These are phyloP conservation scores for Syngnathoides biaculeatus DNA, from an alignment of 2,113 vertebrate genomes.

Conservation along the genomic window DNA sequence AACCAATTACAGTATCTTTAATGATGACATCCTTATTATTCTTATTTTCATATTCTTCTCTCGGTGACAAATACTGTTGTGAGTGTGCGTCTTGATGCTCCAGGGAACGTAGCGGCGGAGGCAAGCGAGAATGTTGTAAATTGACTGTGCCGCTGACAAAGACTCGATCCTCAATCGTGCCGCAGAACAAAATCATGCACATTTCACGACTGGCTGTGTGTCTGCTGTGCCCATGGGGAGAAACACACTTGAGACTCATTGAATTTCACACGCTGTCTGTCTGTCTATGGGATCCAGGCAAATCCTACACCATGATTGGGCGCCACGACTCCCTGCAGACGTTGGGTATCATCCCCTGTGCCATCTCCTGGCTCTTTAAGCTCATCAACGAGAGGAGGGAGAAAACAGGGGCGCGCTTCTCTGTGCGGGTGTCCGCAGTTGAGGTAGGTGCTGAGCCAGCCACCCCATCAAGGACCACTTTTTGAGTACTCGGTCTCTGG, in stretches of 20 bases:
- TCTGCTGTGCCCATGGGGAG: constrained; percentile 10
- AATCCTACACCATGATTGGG: constrained; percentile 98
- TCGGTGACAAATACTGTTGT: constrained; percentile 10
- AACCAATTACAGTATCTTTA: not conserved
- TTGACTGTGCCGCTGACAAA: constrained; percentile 38
- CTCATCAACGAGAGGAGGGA: constrained; percentile 95
- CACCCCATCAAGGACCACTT: not conserved
- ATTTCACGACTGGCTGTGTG: constrained; percentile 30
- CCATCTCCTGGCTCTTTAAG: constrained; percentile 99
- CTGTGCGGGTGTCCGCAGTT: constrained; percentile 94
- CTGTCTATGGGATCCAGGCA: constrained; percentile 73
- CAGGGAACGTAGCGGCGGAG: constrained; percentile 12
- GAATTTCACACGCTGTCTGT: constrained; percentile 1
- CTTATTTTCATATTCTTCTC: not conserved
- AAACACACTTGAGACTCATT: constrained; percentile 15
- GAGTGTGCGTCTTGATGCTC: constrained; percentile 6
- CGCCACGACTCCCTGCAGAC: constrained; percentile 93
- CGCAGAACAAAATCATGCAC: constrained; percentile 51
- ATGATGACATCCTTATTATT: too few relatives aligned
- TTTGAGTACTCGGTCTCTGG: not conserved
- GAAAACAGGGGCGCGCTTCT: constrained; percentile 95
- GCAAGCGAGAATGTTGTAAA: constrained; percentile 37
- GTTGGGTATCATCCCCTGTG: constrained; percentile 94
- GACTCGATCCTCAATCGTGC: constrained; percentile 19
- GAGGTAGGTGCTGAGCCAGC: constrained; percentile 73